Evolutionary conservation across 2,797 vertebrate genomes (phyloP), one percentile per base, ranked within the genome.

Genomic region (Lerista edwardsae): DNA sequence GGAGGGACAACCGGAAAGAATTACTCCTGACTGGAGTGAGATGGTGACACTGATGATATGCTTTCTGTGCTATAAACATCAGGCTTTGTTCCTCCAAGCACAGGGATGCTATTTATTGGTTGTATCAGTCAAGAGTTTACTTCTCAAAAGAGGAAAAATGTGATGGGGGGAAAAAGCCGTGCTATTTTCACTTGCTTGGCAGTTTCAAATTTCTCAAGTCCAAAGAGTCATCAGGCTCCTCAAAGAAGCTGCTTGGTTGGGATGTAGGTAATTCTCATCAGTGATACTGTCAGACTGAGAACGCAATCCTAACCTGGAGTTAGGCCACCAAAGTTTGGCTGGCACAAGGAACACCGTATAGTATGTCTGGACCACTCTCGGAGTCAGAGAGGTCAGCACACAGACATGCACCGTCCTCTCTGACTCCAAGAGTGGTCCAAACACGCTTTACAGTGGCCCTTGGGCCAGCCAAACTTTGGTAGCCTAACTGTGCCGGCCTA

Each of bases 21-120:
- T 88, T 65, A 82, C 34, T 80, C 74, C 47, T 57, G 61, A 82
- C 61, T 72, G 36, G 29, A 39, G 12, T 34, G 73, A 76, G 39
- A 81, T 62, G 34, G 73, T 84, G 73, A 78, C 74, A 75, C 67
- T 84, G 74, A 81, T 65, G 34, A 84, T 81, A 82, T 34, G 65
- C 44, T 84, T 80, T 77, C 82, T 72, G 11, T 47, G 41, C 44
- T 55, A 25, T 65, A 84, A 72, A 75, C 44, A 80, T 84, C 44
- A 78, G 57, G 68, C 73, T 82, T 80, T 76, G 59, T 73, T 67
- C 57, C 67, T 73, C 65, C 47, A 23, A 73, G 61, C 25, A 29
- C 21, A 31, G 4, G 39, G 25, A 11, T 72, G 57, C 67, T 57
- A 59, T 81, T 77, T 81, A n/a, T 34, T 65, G 19, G 6, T 44